These are phyloP conservation scores for Phainopepla nitens DNA, from an alignment of 2,113 vertebrate species.

Conservation along the genomic window DNA sequence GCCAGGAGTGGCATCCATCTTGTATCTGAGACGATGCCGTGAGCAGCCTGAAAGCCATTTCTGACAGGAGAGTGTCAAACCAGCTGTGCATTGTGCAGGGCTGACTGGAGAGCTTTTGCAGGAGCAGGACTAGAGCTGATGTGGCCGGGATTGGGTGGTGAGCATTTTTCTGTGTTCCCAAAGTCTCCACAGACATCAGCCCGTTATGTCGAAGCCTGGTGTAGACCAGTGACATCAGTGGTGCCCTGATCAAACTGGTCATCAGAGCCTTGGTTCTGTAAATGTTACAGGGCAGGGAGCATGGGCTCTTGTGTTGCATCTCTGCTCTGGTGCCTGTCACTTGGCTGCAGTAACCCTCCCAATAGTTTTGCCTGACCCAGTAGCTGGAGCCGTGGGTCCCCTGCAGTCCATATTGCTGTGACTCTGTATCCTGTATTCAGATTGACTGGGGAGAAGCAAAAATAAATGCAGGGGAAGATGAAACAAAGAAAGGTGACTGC, in stretches of 20 bases:
- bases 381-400: rapidly evolving
- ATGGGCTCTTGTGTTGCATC: background rate
- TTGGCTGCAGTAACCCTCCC: background rate
- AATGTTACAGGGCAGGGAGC: background rate
- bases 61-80: background rate
- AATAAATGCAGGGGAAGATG: background rate
- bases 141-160: background rate
- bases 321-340: background rate
- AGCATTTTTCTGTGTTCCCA: background rate
- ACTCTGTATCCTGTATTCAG: background rate
- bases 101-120: background rate
- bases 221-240: rapidly evolving
- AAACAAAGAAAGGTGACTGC: background rate
- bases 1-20: background rate
- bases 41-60: background rate
- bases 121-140: background rate
- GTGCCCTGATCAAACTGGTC: background rate
- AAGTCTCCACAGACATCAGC: background rate
- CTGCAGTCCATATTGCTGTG: background rate
- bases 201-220: background rate
- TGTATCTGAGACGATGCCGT: background rate
- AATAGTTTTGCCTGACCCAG: background rate
- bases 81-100: background rate
- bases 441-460: background rate
- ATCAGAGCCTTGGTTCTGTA: background rate